A percentile compares a stretch with the other conserved stretches of the same genome.
Evolutionary conservation across 2,888 invertebrate species (phyloP).

Genomic region (Dynastes maya): DNA sequence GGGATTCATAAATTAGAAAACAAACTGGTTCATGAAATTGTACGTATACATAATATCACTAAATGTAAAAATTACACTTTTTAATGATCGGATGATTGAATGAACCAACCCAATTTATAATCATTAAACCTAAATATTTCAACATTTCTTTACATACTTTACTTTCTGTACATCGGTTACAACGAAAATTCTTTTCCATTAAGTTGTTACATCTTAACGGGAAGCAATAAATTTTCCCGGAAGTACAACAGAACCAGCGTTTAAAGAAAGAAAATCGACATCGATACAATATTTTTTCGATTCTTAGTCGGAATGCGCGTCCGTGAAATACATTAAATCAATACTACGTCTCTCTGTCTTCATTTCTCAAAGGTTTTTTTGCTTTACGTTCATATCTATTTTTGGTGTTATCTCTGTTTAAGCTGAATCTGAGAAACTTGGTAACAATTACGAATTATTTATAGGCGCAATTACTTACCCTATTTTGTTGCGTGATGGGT

Average conservation of each 20-base stretch:
- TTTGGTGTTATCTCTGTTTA: neutral
- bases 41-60: too few species aligned
- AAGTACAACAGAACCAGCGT: neutral
- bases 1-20: too few species aligned
- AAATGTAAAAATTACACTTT: too few species aligned
- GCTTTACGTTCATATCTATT: neutral
- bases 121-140: too few species aligned
- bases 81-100: too few species aligned
- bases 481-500: slow-evolving; percentile 1
- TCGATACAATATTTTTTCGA: neutral
- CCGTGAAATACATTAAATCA: neutral
- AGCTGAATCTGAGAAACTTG: neutral
- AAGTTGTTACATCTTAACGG: slow-evolving; percentile 15
- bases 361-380: neutral
- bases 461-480: slow-evolving; percentile 9
- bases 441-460: slow-evolving; percentile 31
- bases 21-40: too few species aligned
- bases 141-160: too few species aligned
- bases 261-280: neutral
- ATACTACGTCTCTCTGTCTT: neutral
- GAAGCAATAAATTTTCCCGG: slow-evolving; percentile 7
- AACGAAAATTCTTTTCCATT: slow-evolving; percentile 21
- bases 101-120: too few species aligned
- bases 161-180: slow-evolving; percentile 3
- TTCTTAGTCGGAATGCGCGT: neutral